Evolutionary conservation across 2,797 vertebrate species (phyloP), one percentile per base, ranked within the genome.

Genomic region (Chrysocyon brachyurus): DNA sequence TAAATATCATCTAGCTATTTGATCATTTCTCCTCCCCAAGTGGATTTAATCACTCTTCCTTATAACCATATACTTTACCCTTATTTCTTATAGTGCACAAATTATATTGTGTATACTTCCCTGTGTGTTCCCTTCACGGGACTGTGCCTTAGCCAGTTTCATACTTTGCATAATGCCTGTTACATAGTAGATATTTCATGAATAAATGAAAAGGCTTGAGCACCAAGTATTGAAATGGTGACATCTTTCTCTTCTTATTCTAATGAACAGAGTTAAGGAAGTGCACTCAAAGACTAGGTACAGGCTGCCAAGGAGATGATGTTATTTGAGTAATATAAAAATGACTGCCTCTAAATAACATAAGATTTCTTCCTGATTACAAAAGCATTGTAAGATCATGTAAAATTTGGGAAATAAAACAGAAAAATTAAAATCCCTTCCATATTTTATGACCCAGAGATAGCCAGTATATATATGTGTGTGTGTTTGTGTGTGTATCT

Each of bases 351-450:
- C 24, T 87, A 64, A 68, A 16, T 77, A 95, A 83, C 11, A 56
- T 88, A 31, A 1, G 15, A 31, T 19, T 64, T 89, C 63, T 73
- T 87, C 24, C 19, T 89, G 21, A 75, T 96, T 95, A 84, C 21
- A 82, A 83, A 63, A 94, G 24, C n/a, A 84, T 0, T 89, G 8
- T 17, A 11, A 82, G 63, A 84, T 87, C 24, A 87, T 64, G 9
- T 86, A 82, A 90, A 96, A 70, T 87, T 87, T 84, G 36, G 70
- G 84, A 95, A 94, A 84, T 61, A 81, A 6, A 96, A 68, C 11
- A 85, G 28, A 78, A 79, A 79, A 70, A 89, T 63, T 28, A 83
- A 90, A 88, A 82, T 95, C 24, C 28, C 33, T 63, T 84, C 36
- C 81, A 0, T 91, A 57, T 77, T 75, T 90, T 57, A 94, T 16